Conservation (phyloP, 2,113 vertebrate genomes). For the Anser brachyrhynchus region DNA sequence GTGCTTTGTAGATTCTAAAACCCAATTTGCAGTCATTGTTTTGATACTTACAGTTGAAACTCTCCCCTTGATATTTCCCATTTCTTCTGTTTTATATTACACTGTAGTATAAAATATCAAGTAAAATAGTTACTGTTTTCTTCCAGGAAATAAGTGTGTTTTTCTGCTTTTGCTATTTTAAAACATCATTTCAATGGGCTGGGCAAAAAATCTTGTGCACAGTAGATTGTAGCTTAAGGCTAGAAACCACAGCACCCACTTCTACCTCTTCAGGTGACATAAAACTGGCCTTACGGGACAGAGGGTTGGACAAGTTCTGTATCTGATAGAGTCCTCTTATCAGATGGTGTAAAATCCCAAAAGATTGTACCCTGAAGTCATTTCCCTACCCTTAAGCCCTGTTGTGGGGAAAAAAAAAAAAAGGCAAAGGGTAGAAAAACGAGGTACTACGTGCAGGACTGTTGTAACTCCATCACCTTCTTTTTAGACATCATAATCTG, state of each 20-base stretch:
- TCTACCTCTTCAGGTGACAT: background rate
- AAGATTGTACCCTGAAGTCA: background rate
- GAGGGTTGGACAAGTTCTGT: background rate
- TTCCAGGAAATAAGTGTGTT: background rate
- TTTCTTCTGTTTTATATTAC: background rate
- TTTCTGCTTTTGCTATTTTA: background rate
- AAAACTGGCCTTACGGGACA: background rate
- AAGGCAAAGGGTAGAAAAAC: background rate
- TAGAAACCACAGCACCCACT: background rate
- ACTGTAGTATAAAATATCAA: background rate
- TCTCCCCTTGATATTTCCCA: background rate
- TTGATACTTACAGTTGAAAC: background rate
- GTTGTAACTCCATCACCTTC: background rate
- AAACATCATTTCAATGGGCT: background rate
- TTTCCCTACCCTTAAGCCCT: background rate
- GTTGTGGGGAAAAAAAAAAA: background rate
- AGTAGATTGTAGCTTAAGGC: background rate
- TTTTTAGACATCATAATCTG: background rate
- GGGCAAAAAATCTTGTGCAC: background rate
- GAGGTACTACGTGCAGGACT: background rate
- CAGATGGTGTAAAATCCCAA: background rate
- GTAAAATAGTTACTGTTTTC: background rate
- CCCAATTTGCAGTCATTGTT: background rate
- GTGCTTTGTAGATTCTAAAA: slow-evolving; percentile 18
- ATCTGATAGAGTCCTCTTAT: background rate